Evolutionary conservation across 2,888 invertebrate species (phyloP).

Genomic region (Clunio marinus): DNA sequence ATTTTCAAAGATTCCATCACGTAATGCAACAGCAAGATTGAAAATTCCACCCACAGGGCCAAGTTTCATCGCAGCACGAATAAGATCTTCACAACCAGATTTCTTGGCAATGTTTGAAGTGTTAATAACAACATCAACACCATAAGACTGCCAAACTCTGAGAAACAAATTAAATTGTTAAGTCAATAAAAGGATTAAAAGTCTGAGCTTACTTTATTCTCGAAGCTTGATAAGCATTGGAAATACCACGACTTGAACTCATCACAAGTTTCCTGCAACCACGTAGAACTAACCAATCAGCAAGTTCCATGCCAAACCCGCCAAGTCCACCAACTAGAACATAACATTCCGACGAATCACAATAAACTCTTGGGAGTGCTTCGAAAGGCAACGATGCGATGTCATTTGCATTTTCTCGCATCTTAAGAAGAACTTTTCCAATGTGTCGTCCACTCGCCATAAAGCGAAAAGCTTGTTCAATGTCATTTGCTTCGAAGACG

Average conservation of each 20-base stretch:
- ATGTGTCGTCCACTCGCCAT: constrained; percentile 71
- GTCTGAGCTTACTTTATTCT: constrained; percentile 57
- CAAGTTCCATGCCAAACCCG: constrained; percentile 85
- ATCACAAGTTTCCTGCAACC: constrained; percentile 75
- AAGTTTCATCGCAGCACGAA: constrained; percentile 58
- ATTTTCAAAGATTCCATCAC: constrained; percentile 68
- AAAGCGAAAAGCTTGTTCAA: constrained; percentile 68
- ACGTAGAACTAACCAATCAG: constrained; percentile 78
- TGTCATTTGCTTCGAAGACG: constrained; percentile 60
- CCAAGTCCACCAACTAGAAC: constrained; percentile 78
- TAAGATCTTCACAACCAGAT: constrained; percentile 60
- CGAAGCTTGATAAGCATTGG: constrained; percentile 75
- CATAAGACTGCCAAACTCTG: constrained; percentile 63
- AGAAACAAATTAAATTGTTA: constrained; percentile 19
- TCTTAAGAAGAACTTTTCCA: constrained; percentile 61
- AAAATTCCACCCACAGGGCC: constrained; percentile 73
- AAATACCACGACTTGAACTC: constrained; percentile 73
- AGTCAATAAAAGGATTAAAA: background rate
- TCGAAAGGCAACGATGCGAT: constrained; percentile 45
- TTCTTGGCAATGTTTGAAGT: constrained; percentile 62
- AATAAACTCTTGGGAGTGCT: constrained; percentile 46
- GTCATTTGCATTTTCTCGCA: constrained; percentile 45
- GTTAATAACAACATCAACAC: constrained; percentile 61
- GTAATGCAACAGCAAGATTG: constrained; percentile 74
- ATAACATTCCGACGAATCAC: constrained; percentile 50